Evolutionary conservation across 2,113 vertebrate genomes (phyloP), one percentile per base, ranked within the genome.

Genomic region (Rhinichthys klamathensis): DNA sequence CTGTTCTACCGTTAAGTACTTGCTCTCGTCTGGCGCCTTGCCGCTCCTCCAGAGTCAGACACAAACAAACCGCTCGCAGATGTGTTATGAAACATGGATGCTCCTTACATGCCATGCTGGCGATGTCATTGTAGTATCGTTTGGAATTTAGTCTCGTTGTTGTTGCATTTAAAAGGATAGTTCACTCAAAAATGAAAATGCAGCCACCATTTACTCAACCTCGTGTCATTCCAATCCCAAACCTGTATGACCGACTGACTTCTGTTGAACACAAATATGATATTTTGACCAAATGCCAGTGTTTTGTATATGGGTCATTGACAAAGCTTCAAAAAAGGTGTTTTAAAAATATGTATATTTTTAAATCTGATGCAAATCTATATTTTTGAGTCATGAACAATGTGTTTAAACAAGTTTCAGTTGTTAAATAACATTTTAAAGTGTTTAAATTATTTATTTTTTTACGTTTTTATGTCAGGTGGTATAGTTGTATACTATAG

Each of bases 31-130:
- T 27, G 87, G 70, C 51, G n/a, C 8, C 6, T 30, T 82, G 63
- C 87, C 63, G 25, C 21, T 88, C 49, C 6, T 27, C 61, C 51
- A 69, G 41, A 41, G 41, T 41, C 41, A 41, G 84, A 85, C 86
- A 81, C 58, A 84, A 69, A 82, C 84, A 83, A 78, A 82, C 83
- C 32, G 30, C 46, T 82, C 78, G 38, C 80, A 83, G 83, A 89
- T 83, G 88, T 85, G 72, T 83, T 23, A n/a, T 18, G 70, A 79
- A 86, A 70, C 69, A 67, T 46, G 35, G 30, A 80, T 23, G 82
- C 69, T n/a, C 10, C 4, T 21, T 27, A 30, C 21, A 25, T 82
- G 38, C 83, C 78, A 67, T 49, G 35, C 21, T 12, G 15, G 38
- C 3, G n/a, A 72, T 76, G 30, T 60, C 83, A 54, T 41, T 35